A percentile compares a stretch with the other conserved stretches of the same genome.
Conservation (phyloP, 2,888 invertebrate genomes). For the Heliconius erato region DNA sequence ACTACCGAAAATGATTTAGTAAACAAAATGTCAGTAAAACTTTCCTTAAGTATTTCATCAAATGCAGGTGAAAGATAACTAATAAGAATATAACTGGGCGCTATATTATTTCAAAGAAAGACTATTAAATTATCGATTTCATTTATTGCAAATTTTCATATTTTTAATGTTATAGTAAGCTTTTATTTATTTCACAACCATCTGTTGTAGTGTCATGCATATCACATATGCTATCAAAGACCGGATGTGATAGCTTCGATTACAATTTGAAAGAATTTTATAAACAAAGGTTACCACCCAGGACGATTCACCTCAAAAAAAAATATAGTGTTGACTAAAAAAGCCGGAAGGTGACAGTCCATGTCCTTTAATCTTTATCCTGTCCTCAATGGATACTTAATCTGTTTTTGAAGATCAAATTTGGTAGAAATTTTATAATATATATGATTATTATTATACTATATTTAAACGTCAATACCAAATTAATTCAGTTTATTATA, state of each 20-base stretch:
- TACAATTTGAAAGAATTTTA: slow-evolving; percentile 1
- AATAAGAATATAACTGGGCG: background rate
- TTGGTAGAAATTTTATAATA: background rate
- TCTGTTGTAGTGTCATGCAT: background rate
- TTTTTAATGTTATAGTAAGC: background rate
- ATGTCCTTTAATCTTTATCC: slow-evolving; percentile 14
- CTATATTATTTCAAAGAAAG: background rate
- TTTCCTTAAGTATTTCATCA: background rate
- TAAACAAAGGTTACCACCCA: slow-evolving; percentile 22
- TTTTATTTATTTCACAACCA: background rate
- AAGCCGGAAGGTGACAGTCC: background rate
- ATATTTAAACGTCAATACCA: too few species aligned
- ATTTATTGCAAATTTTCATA: background rate
- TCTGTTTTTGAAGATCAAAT: background rate
- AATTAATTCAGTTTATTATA: too few species aligned
- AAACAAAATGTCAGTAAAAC: background rate
- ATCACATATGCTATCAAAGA: background rate
- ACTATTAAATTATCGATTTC: background rate
- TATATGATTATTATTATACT: background rate
- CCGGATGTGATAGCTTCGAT: slow-evolving; percentile 13
- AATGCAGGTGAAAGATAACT: background rate
- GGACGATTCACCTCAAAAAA: slow-evolving; percentile 6
- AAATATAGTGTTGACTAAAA: background rate
- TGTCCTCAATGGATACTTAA: background rate
- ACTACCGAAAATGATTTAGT: background rate